Percentiles rank a stretch among this genome's conserved stretches.
These are phyloP conservation scores for Chitala chitala DNA, from an alignment of 2,113 vertebrate genomes.

Conservation along the genomic window DNA sequence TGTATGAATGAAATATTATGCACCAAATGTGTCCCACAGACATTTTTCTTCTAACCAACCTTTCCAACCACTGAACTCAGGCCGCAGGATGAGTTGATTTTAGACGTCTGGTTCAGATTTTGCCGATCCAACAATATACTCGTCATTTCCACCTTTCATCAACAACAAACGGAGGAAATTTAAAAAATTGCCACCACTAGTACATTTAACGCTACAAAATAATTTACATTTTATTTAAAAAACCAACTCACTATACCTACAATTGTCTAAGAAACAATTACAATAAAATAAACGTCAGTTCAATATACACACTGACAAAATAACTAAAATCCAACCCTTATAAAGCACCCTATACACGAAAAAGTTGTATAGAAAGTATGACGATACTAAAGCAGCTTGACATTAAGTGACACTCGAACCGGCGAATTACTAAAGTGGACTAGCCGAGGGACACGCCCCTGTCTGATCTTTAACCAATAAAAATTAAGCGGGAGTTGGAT, in stretches of 20 bases:
- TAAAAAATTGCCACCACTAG: not conserved
- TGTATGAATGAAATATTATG: not conserved
- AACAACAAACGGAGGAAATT: not conserved
- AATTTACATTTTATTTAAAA: not conserved
- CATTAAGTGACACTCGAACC: slow-evolving; percentile 50
- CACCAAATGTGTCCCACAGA: not conserved
- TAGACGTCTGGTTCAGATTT: slow-evolving; percentile 25
- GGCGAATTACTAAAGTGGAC: slow-evolving; percentile 43
- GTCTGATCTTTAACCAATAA: slow-evolving; percentile 42
- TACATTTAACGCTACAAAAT: not conserved
- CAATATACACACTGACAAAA: not conserved
- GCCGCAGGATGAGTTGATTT: slow-evolving; percentile 15
- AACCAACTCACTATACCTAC: not conserved
- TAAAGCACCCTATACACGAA: not conserved
- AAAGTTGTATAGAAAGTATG: not conserved
- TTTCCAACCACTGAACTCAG: slow-evolving; percentile 13
- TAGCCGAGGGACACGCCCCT: slow-evolving; percentile 36
- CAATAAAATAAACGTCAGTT: not conserved
- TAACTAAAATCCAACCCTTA: not conserved
- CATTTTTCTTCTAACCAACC: slow-evolving; percentile 39
- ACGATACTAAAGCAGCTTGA: slow-evolving; percentile 31
- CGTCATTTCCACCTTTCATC: slow-evolving; percentile 42
- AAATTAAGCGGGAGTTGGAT: slow-evolving; percentile 22
- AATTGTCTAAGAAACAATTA: not conserved
- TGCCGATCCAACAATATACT: slow-evolving; percentile 30